Conservation (phyloP, 2,113 vertebrate genomes). For the Dascyllus trimaculatus region DNA sequence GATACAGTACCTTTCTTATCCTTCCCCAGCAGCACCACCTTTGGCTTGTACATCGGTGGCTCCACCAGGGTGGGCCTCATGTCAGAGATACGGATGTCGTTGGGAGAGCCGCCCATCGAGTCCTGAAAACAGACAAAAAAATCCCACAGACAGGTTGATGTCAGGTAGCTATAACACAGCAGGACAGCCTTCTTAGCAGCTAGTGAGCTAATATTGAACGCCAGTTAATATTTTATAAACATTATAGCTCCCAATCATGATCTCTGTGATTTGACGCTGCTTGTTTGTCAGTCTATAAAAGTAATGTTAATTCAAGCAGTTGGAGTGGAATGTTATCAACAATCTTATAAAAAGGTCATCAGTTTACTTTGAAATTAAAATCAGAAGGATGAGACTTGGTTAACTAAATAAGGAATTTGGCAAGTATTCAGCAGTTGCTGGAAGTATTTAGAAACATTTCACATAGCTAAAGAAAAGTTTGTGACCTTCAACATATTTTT, state of each 20-base stretch:
- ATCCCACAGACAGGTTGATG: conserved; percentile 1
- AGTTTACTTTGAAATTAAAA: neutral
- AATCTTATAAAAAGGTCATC: neutral
- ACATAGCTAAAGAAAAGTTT: too few species aligned
- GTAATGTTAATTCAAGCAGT: neutral
- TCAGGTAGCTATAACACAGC: neutral
- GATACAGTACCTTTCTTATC: conserved; percentile 94
- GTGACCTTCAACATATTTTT: too few species aligned
- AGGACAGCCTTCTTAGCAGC: neutral
- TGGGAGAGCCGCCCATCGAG: conserved; percentile 95
- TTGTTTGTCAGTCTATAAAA: neutral
- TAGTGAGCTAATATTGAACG: neutral
- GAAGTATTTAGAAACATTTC: too few species aligned
- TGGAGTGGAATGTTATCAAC: neutral
- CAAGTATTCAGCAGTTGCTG: too few species aligned
- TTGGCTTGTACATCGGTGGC: conserved; percentile 97
- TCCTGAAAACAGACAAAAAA: conserved; percentile 85
- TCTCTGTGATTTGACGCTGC: neutral
- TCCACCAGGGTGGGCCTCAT: conserved; percentile 97
- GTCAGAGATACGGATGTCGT: conserved; percentile 98
- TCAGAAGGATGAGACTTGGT: neutral
- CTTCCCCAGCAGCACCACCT: conserved; percentile 97
- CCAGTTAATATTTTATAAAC: neutral
- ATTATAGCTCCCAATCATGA: neutral
- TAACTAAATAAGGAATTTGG: neutral